Evolutionary conservation across 2,113 vertebrate species (phyloP).

Genomic region (Poeciliopsis prolifica): DNA sequence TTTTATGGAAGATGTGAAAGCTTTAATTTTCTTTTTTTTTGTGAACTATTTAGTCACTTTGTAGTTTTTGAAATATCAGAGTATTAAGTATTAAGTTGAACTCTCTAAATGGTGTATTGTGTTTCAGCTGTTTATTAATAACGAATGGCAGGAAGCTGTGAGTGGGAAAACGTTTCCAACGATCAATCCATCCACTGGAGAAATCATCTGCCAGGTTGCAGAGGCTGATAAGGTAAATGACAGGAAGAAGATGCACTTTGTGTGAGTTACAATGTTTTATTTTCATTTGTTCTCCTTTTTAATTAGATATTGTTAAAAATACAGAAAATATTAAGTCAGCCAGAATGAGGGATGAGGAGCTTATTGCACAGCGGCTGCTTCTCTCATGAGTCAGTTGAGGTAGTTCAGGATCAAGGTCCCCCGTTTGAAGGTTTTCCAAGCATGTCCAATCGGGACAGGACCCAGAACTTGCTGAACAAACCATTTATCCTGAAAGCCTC

Average conservation of each 20-base stretch:
- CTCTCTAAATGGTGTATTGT: not conserved
- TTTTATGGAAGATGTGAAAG: rapidly evolving
- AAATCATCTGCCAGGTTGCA: conserved; percentile 93
- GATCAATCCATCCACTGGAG: conserved; percentile 90
- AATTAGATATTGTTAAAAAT: no score
- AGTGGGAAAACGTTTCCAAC: conserved; percentile 92
- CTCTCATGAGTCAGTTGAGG: no score
- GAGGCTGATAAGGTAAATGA: conserved; percentile 87
- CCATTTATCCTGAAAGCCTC: no score
- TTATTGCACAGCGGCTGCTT: no score
- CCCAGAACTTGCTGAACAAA: no score
- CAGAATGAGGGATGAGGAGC: no score
- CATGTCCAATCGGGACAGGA: no score
- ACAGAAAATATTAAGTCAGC: no score
- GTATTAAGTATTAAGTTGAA: not conserved
- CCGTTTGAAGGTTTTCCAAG: no score
- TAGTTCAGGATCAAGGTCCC: no score
- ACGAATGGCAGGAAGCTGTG: conserved; percentile 89
- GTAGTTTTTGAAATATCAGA: not conserved
- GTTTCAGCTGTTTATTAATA: conserved; percentile 94
- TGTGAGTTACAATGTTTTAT: not conserved
- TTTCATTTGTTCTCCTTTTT: no score
- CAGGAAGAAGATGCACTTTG: no score
- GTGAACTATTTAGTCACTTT: not conserved
- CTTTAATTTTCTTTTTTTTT: not conserved